Base-by-base conservation (phyloP, 2,888 invertebrate species). In the Sceliomorpha sp. region DNA sequence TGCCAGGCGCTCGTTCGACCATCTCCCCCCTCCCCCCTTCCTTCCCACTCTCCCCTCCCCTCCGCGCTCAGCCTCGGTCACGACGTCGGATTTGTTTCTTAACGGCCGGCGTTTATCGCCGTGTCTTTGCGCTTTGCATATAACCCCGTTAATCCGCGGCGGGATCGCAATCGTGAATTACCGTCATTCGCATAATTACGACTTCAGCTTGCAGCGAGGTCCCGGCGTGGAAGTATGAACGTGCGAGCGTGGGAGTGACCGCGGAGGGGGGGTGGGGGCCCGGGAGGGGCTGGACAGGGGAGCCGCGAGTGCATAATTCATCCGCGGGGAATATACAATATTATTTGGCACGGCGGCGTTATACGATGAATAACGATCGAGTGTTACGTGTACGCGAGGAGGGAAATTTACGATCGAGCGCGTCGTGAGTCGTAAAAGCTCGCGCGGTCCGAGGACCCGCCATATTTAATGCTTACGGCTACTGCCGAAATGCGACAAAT, bases 141-240 rank as follows among this genome's bases (percentile, higher is more conserved):
- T 51, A 45, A 56, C 56, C 56, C 29, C 63, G 70, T 70, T 72
- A 70, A 72, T 74, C 60, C 48, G 37, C 40, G 17, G 40, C 56
- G 40, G n/a, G 42, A 44, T 55, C 51, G 44, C 40, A 44, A 64
- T 51, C 64, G 56, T 63, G 70, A 68, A 70, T 71, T 71, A 73
- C 62, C 59, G 42, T 63, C 60, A 72, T 68, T 72, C 64, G 68
- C 68, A 59, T 60, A 45, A 51, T 64, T 56, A 50, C 56, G 37
- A 44, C 36, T 55, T 36, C 47, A 56, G 56, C 47, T 29, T 26
- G 39, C 13, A 24, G 17, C 51, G 51, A 53, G 20, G 5, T 20
- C n/a, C n/a, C n/a, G n/a, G n/a, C n/a, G n/a, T n/a, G n/a, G n/a
- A n/a, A n/a, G n/a, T n/a, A n/a, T n/a, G n/a, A n/a, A n/a, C n/a